Percentiles rank a stretch among this genome's conserved stretches.
These are phyloP conservation scores for Tipula unca DNA, from an alignment of 2,888 invertebrate species.

Conservation along the genomic window DNA sequence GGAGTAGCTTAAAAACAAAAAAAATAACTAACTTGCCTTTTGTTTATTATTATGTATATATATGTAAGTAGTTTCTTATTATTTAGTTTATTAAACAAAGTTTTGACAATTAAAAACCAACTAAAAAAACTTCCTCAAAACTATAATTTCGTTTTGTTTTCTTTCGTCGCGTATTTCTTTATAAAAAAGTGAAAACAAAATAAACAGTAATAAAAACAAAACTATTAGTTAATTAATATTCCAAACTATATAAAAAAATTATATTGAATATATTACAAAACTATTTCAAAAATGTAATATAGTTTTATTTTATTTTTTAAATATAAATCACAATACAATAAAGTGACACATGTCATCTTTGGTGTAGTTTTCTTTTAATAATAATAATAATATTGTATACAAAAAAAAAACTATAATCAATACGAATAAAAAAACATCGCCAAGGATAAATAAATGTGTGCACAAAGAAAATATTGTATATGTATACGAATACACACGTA, in stretches of 20 bases:
- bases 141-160: background rate
- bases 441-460: background rate
- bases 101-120: background rate
- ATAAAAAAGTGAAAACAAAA: background rate
- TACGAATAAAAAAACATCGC: background rate
- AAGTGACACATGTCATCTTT: slow-evolving; percentile 17
- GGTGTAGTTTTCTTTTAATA: background rate
- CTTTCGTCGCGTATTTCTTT: background rate
- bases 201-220: background rate
- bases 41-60: background rate
- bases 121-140: background rate
- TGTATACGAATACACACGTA: background rate
- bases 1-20: background rate
- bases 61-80: background rate
- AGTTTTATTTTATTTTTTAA: background rate
- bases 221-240: background rate
- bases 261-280: background rate
- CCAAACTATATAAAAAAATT: background rate
- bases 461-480: background rate
- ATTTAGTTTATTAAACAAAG: background rate
- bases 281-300: background rate
- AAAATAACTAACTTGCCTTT: background rate
- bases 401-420: slow-evolving; percentile 14
- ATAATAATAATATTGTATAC: background rate
- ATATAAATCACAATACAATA: slow-evolving; percentile 14